phyloP scores from a whole-genome alignment of 2,113 vertebrate genomes.

The Formicarius rufipectus region DNA sequence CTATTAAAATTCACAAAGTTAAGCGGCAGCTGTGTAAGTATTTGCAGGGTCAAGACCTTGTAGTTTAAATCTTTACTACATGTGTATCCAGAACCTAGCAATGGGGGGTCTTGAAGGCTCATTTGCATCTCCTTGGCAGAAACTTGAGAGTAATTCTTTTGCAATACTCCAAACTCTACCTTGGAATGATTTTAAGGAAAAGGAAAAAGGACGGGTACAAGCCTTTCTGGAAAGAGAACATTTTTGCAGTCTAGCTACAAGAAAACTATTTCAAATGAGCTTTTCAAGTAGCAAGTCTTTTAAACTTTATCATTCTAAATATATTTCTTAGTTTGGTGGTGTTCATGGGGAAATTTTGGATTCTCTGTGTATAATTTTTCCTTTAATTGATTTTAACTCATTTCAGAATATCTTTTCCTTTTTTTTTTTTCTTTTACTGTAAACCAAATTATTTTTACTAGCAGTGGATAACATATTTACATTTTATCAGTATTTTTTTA shows the following conservation, averaged over 20 bases:
- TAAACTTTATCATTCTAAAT: background rate
- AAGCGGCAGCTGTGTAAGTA: constrained; percentile 49
- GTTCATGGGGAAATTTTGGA: background rate
- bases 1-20: constrained; percentile 50
- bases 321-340: background rate
- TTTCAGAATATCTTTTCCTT: background rate
- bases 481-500: background rate
- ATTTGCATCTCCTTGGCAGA: constrained; percentile 43
- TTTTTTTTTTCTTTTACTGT: background rate
- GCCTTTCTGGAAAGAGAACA: background rate
- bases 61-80: constrained; percentile 57
- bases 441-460: background rate
- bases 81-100: constrained; percentile 41
- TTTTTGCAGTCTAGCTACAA: background rate
- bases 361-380: background rate
- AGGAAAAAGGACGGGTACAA: background rate
- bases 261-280: background rate
- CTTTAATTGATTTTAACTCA: background rate
- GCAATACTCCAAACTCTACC: background rate
- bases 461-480: background rate
- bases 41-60: constrained; percentile 55
- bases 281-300: background rate
- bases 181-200: background rate
- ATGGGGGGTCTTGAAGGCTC: constrained; percentile 18
- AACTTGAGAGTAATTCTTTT: background rate